These are phyloP conservation scores for Rhinichthys osculus DNA, from an alignment of 2,797 vertebrate species.

Conservation along the genomic window DNA sequence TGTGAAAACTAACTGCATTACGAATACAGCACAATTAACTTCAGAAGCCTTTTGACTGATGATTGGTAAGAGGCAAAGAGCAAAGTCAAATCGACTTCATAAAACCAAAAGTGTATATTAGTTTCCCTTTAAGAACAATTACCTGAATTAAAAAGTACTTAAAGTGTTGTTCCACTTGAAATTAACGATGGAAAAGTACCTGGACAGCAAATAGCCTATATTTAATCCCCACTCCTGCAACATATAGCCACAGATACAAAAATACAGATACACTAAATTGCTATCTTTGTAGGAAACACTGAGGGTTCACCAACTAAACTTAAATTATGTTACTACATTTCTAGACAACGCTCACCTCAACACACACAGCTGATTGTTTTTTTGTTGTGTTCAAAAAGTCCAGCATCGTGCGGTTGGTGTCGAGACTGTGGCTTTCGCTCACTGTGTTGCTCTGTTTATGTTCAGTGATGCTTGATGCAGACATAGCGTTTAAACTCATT, in stretches of 20 bases:
- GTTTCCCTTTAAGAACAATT: not conserved
- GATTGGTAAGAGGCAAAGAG: no score
- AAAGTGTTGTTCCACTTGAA: not conserved
- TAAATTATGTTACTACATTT: slow-evolving; percentile 50
- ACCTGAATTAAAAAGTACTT: not conserved
- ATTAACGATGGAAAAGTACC: not conserved
- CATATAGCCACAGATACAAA: not conserved
- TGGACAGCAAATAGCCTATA: not conserved
- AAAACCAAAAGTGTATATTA: not conserved
- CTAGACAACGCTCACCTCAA: slow-evolving; percentile 59
- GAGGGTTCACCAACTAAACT: not conserved
- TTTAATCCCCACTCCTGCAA: not conserved
- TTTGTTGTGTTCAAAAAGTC: slow-evolving; percentile 57
- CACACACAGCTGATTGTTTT: slow-evolving; percentile 57
- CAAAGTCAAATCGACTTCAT: not conserved
- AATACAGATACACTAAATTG: not conserved
- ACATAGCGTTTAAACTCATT: slow-evolving; percentile 71
- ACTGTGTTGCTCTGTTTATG: slow-evolving; percentile 48
- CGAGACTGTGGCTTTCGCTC: slow-evolving; percentile 47
- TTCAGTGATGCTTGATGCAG: slow-evolving; percentile 69
- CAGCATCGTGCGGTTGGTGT: slow-evolving; percentile 62
- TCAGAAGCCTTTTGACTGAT: not conserved
- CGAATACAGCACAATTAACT: not conserved
- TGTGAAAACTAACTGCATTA: not conserved
- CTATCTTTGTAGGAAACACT: not conserved